Percentiles rank a stretch among this genome's conserved stretches.
Conservation (phyloP, 1,140 invertebrate species). For the Nilaparvata lugens region DNA sequence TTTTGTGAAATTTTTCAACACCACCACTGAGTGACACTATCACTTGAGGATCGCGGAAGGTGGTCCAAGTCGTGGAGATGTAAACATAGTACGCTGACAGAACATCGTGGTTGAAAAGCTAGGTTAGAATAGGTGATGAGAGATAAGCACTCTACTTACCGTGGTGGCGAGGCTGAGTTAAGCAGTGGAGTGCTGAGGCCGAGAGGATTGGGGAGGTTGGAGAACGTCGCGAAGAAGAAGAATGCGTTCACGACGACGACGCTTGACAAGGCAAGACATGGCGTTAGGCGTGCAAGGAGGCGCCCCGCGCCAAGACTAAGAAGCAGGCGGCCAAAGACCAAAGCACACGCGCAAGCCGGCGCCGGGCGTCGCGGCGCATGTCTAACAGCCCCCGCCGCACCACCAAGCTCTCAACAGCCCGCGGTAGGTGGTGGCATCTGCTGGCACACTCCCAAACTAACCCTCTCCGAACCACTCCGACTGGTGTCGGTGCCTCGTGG, state of each 20-base stretch:
- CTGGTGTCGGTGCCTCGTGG: neutral
- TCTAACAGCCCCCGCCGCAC: conserved; percentile 6
- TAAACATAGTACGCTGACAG: too few species aligned
- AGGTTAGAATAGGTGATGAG: too few species aligned
- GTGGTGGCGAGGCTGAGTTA: neutral
- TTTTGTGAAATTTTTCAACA: too few species aligned
- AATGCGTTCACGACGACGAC: neutral
- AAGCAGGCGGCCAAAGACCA: neutral
- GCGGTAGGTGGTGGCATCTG: conserved; percentile 12
- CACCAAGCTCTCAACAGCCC: conserved; percentile 9
- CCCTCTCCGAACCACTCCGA: neutral
- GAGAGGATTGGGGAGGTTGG: neutral
- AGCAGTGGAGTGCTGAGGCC: neutral
- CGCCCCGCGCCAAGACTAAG: conserved; percentile 12
- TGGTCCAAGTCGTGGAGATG: too few species aligned
- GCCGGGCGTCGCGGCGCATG: conserved; percentile 7
- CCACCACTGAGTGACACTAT: too few species aligned
- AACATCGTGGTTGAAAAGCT: too few species aligned
- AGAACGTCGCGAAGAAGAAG: neutral
- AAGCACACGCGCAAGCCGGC: neutral
- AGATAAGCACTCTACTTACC: neutral
- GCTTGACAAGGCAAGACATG: neutral
- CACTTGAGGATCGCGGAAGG: too few species aligned
- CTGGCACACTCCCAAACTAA: conserved; percentile 12
- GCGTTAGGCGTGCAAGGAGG: neutral